Conservation (phyloP, 2,797 vertebrate genomes). For the Salarias fasciatus region DNA sequence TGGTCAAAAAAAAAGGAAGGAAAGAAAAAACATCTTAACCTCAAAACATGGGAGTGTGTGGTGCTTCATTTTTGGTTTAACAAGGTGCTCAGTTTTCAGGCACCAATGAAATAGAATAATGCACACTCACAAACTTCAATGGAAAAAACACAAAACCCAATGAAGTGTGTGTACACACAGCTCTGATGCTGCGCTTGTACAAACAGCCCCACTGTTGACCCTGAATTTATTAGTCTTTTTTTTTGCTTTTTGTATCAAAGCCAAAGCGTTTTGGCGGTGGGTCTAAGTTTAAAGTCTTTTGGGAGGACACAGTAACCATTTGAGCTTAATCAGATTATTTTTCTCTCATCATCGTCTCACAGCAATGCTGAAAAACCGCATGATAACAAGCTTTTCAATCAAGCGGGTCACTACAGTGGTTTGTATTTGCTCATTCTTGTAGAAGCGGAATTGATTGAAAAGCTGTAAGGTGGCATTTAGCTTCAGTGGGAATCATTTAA, state of each 20-base stretch:
- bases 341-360: conserved; percentile 62
- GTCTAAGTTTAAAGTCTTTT: conserved; percentile 32
- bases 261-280: conserved; percentile 36
- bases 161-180: not conserved
- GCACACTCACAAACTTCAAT: too few species aligned
- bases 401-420: conserved; percentile 26
- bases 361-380: conserved; percentile 42
- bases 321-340: conserved; percentile 61
- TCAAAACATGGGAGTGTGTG: too few species aligned
- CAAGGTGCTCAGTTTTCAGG: too few species aligned
- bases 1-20: too few species aligned
- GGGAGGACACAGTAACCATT: conserved; percentile 48
- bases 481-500: conserved; percentile 54
- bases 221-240: conserved; percentile 25
- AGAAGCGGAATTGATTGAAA: conserved; percentile 72
- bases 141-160: too few species aligned
- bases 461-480: conserved; percentile 65
- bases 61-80: too few species aligned
- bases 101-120: too few species aligned
- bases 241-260: conserved; percentile 38
- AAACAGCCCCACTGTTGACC: conserved; percentile 1
- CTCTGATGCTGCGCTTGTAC: not conserved
- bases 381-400: conserved; percentile 64
- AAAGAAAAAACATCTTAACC: too few species aligned
- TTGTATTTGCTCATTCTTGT: conserved; percentile 64